These are phyloP conservation scores for Fratercula arctica DNA, from an alignment of 2,797 vertebrate species.

Conservation along the genomic window DNA sequence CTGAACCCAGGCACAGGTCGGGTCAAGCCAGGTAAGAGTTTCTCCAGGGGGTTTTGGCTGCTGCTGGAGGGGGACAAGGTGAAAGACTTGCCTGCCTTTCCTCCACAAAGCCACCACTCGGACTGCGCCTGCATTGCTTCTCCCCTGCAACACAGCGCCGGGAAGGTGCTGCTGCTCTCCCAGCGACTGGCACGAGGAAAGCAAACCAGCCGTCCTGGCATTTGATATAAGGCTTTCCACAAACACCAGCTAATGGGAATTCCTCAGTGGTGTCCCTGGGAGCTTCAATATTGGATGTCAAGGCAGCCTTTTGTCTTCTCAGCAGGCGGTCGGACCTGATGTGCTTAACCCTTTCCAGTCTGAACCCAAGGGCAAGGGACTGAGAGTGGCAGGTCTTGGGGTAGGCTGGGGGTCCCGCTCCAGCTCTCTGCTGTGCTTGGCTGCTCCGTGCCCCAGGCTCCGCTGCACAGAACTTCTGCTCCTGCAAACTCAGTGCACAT, in stretches of 20 bases:
- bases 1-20: fast-evolving
- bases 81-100: not conserved
- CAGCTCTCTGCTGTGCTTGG: not conserved
- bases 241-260: conserved; percentile 70
- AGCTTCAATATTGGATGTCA: conserved; percentile 67
- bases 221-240: conserved; percentile 52
- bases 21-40: not conserved
- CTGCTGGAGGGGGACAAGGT: not conserved
- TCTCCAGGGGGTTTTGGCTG: not conserved
- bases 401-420: not conserved
- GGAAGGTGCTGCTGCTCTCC: conserved; percentile 20
- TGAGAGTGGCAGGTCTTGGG: not conserved
- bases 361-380: fast-evolving
- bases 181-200: not conserved
- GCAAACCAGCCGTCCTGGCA: not conserved
- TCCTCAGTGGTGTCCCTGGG: conserved; percentile 65
- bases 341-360: conserved; percentile 50
- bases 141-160: not conserved
- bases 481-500: not conserved
- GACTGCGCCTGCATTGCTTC: fast-evolving
- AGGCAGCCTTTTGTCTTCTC: conserved; percentile 62
- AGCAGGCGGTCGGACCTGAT: conserved; percentile 16
- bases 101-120: not conserved
- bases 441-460: not conserved
- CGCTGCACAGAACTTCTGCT: not conserved